A percentile compares a stretch with the other conserved stretches of the same genome.
phyloP scores from a whole-genome alignment of 2,888 invertebrate species.

The Agrilus biguttatus region DNA sequence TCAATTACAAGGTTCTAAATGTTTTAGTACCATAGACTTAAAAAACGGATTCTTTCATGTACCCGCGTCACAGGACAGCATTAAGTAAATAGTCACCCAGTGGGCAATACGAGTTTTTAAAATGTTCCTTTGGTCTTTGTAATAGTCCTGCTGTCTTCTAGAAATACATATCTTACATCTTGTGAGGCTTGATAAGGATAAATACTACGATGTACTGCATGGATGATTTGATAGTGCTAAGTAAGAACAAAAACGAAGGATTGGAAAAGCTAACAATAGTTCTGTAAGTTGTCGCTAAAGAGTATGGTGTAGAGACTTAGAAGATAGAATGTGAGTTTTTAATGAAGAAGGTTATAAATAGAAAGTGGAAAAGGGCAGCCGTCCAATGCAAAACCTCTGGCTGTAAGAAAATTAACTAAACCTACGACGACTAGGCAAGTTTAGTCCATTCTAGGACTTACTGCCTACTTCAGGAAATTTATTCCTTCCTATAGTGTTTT shows the following conservation, averaged over 20 bases:
- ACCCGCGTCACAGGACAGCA: too few species aligned
- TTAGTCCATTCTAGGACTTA: slow-evolving; percentile 5
- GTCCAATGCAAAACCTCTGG: too few species aligned
- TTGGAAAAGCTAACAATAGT: slow-evolving; percentile 10
- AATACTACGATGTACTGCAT: slow-evolving; percentile 6
- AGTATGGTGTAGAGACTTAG: too few species aligned
- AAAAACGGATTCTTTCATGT: too few species aligned
- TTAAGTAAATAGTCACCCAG: too few species aligned
- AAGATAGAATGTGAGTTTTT: too few species aligned
- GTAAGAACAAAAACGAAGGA: slow-evolving; percentile 8
- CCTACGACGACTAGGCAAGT: too few species aligned
- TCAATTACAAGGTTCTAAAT: too few species aligned
- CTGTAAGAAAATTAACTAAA: too few species aligned
- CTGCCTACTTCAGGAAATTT: slow-evolving; percentile 20
- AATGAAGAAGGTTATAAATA: too few species aligned
- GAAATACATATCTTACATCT: not conserved
- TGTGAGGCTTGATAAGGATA: not conserved
- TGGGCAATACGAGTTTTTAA: not conserved
- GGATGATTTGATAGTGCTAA: slow-evolving; percentile 13
- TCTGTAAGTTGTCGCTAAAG: slow-evolving; percentile 6
- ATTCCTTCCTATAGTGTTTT: slow-evolving; percentile 15
- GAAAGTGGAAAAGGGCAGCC: slow-evolving; percentile 4
- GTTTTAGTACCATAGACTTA: too few species aligned
- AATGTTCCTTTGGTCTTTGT: slow-evolving; percentile 1
- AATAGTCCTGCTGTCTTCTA: not conserved